phyloP scores from a whole-genome alignment of 1,140 invertebrate genomes.

The Lucilia cuprina region DNA sequence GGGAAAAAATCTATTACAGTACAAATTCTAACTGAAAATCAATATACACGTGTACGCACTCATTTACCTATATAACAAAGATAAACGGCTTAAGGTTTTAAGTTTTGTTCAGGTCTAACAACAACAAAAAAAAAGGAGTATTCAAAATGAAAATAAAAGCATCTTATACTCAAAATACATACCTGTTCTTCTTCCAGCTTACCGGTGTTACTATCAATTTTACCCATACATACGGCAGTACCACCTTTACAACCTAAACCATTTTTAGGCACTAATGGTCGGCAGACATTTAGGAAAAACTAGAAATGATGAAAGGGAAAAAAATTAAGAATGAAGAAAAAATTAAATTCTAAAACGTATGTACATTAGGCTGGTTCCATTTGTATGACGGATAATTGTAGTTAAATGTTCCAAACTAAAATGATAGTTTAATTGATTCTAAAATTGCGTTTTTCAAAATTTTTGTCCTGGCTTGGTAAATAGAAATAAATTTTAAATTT shows the following conservation, averaged over 20 bases:
- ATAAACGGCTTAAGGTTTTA: slow-evolving; percentile 33
- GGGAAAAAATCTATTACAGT: not conserved
- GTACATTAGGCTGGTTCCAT: too few relatives aligned
- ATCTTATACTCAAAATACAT: slow-evolving; percentile 46
- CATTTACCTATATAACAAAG: not conserved
- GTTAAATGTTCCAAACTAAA: too few relatives aligned
- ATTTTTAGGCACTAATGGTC: slow-evolving; percentile 63
- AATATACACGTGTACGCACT: not conserved
- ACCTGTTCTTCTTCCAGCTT: slow-evolving; percentile 63
- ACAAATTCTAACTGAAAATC: not conserved
- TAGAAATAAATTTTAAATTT: too few relatives aligned
- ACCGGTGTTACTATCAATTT: slow-evolving; percentile 50
- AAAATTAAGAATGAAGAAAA: slow-evolving; percentile 44
- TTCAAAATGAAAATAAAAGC: not conserved
- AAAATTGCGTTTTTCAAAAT: too few relatives aligned
- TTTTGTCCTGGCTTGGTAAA: too few relatives aligned
- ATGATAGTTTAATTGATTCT: too few relatives aligned
- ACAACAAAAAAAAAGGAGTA: not conserved
- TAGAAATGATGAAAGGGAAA: slow-evolving; percentile 44
- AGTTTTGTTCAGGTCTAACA: not conserved
- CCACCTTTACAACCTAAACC: slow-evolving; percentile 64
- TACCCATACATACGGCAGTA: slow-evolving; percentile 64
- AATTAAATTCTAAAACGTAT: too few relatives aligned
- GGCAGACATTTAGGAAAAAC: slow-evolving; percentile 65
- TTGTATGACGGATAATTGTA: too few relatives aligned